Evolutionary conservation across 2,113 vertebrate genomes (phyloP), one percentile per base, ranked within the genome.

Genomic region (Pelobates fuscus): DNA sequence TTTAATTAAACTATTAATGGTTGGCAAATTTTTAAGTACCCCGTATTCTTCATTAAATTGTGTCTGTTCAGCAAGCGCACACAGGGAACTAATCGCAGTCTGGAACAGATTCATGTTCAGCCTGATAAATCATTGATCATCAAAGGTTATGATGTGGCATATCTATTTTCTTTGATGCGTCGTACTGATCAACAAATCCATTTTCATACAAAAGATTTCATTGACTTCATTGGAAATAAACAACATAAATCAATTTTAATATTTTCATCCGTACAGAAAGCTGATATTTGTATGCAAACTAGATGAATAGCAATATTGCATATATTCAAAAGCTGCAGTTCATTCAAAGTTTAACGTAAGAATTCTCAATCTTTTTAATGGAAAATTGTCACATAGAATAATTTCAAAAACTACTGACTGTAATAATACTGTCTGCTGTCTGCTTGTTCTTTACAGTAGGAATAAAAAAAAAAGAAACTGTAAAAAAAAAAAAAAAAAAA

Each of bases 1-100:
- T 89, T 90, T 89, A 91, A 93, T 91, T 90, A 91, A 91, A 91
- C 87, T 89, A 88, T 91, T 88, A 89, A 89, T 91, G 85, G 86
- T 82, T 89, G 89, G 85, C 77, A 81, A 80, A 84, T 88, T 90
- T 87, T 86, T 88, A 91, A 91, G 87, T 84, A 88, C 83, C 85
- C 88, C 83, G 80, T 87, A 88, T 86, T 89, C 86, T 89, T 89
- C 82, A 87, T 84, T 88, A 87, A 88, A 87, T 83, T 86, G 85
- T 89, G 86, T 88, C 87, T 86, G 83, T 84, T 89, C 86, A 85
- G 86, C 84, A 86, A 86, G 84, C 82, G 79, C 86, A 89, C 88
- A 86, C 82, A 90, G 81, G 76, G 84, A 89, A 87, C 87, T 87
- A 81, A 79, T 80, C 72, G 83, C 60, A 24, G 82, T 78, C 77